Evolutionary conservation across 2,113 vertebrate species (phyloP).

Genomic region (Anarrhichthys ocellatus): DNA sequence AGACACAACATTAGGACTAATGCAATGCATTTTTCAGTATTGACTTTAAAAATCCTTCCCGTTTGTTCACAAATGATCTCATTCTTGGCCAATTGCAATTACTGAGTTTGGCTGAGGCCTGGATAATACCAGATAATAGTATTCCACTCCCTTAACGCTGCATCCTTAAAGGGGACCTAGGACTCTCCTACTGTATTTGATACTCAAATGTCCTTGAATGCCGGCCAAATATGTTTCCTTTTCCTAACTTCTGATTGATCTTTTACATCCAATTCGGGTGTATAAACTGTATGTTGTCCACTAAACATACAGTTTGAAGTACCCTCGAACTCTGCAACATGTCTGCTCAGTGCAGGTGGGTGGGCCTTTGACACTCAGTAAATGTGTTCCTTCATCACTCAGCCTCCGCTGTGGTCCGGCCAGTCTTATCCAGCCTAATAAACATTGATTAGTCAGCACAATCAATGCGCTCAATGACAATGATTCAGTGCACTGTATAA

Average conservation of each 20-base stretch:
- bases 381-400: slow-evolving; percentile 76
- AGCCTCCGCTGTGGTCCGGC: slow-evolving; percentile 65
- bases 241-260: neutral
- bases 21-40: neutral
- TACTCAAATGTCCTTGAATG: neutral
- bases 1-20: neutral
- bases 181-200: neutral
- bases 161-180: neutral
- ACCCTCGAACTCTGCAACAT: slow-evolving; percentile 16
- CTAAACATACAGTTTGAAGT: slow-evolving; percentile 1
- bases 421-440: slow-evolving; percentile 65
- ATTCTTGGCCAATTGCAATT: neutral
- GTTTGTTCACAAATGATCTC: neutral
- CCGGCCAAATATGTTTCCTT: neutral
- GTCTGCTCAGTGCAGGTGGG: slow-evolving; percentile 43
- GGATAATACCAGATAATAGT: neutral
- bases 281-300: neutral
- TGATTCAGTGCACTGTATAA: slow-evolving; percentile 80
- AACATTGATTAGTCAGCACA: slow-evolving; percentile 80
- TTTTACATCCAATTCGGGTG: neutral
- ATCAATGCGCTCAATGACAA: slow-evolving; percentile 83
- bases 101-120: neutral
- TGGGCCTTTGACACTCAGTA: slow-evolving; percentile 59
- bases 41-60: neutral
- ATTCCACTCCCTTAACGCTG: neutral